Conservation (phyloP, 2,113 vertebrate species). For the Condylura cristata region DNA sequence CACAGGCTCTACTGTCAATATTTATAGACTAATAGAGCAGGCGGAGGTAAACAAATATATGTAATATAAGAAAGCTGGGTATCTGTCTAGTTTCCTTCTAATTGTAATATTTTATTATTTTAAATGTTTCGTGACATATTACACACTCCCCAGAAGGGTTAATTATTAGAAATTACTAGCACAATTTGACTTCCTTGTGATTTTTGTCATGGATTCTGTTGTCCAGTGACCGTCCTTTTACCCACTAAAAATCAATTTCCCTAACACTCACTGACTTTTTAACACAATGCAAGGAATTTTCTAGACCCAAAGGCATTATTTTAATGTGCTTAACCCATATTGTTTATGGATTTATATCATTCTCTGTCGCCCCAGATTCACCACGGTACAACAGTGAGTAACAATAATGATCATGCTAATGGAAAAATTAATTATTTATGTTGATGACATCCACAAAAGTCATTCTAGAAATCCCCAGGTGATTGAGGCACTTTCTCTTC, state of each 20-base stretch:
- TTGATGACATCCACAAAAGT: background rate
- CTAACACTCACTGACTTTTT: background rate
- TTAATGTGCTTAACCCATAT: background rate
- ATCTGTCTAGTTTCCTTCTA: background rate
- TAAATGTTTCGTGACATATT: background rate
- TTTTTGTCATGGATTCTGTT: constrained; percentile 24
- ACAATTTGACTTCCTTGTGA: background rate
- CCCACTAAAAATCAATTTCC: background rate
- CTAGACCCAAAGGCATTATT: background rate
- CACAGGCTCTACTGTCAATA: background rate
- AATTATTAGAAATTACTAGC: background rate
- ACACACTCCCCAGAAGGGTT: background rate
- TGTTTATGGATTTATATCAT: constrained; percentile 17
- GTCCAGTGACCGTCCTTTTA: background rate
- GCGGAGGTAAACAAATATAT: background rate
- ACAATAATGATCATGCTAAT: constrained; percentile 12
- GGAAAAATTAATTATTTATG: constrained; percentile 55
- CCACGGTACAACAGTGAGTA: background rate
- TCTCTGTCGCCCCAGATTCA: background rate
- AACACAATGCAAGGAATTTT: background rate
- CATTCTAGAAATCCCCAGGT: constrained; percentile 31
- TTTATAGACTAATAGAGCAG: background rate
- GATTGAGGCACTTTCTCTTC: background rate
- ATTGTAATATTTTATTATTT: constrained; percentile 9
- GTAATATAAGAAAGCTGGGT: background rate